A percentile compares a stretch with the other conserved stretches of the same genome.
phyloP scores from a whole-genome alignment of 1,140 invertebrate species.

The Trichomalopsis sarcophagae region DNA sequence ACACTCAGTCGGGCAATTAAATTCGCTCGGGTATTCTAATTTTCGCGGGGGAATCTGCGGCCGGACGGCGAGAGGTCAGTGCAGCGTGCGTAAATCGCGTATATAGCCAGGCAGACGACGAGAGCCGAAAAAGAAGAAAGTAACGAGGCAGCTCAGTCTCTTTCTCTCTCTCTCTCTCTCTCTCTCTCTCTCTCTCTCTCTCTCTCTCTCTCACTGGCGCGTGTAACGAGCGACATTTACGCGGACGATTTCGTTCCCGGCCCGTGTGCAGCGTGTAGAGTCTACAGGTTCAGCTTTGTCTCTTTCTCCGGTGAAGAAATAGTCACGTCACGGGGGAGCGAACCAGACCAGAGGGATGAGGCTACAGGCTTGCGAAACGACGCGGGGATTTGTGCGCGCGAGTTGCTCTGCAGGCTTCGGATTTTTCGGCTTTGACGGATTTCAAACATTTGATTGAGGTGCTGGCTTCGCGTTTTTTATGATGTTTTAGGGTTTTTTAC shows the following conservation, averaged over 20 bases:
- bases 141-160: neutral
- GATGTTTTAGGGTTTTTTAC: neutral
- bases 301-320: neutral
- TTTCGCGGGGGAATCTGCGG: neutral
- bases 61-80: neutral
- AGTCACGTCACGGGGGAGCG: neutral
- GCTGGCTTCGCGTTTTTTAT: neutral
- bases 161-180: too few species aligned
- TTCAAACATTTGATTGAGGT: neutral
- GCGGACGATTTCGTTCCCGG: neutral
- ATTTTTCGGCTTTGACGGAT: neutral
- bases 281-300: too few species aligned
- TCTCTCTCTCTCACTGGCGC: too few species aligned
- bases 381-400: neutral
- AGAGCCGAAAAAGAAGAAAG: neutral
- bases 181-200: too few species aligned
- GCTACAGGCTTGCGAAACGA: neutral
- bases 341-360: neutral
- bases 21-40: neutral
- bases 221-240: slow-evolving; percentile 3
- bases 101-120: neutral
- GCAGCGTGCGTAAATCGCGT: neutral
- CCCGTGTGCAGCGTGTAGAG: neutral
- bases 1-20: neutral
- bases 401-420: neutral